phyloP scores from a whole-genome alignment of 2,888 invertebrate species.

The Trissolcus brochymenae region DNA sequence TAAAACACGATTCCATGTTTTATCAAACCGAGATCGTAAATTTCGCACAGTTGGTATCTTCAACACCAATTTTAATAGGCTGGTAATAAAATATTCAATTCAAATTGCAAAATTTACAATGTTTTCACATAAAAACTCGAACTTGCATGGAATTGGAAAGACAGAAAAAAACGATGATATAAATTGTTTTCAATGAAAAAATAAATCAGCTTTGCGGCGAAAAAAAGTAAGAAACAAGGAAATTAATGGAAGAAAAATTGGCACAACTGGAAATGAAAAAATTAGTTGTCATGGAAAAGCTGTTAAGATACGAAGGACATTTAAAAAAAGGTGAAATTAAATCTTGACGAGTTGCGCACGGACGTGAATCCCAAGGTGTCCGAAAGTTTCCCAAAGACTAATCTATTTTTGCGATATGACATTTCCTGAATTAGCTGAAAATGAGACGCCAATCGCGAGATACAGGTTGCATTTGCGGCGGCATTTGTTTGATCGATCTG shows the following conservation, averaged over 20 bases:
- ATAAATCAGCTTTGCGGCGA: background rate
- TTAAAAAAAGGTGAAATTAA: constrained; percentile 20
- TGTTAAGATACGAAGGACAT: background rate
- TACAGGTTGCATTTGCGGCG: background rate
- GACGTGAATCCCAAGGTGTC: constrained; percentile 20
- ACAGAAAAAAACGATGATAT: background rate
- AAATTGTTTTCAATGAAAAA: background rate
- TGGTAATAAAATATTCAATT: background rate
- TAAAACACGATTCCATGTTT: background rate
- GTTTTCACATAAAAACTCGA: background rate
- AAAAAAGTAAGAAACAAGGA: background rate
- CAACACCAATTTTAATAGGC: background rate
- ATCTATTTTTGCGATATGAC: constrained; percentile 46
- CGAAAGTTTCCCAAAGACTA: constrained; percentile 29
- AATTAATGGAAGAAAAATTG: background rate
- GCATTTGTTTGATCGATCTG: constrained; percentile 32
- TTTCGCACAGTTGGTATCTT: background rate
- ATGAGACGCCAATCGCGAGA: constrained; percentile 32
- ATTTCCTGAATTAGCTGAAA: constrained; percentile 44
- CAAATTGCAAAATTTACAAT: background rate
- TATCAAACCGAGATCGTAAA: constrained; percentile 3
- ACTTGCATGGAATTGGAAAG: background rate
- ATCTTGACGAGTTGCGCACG: constrained; percentile 17
- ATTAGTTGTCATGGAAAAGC: background rate
- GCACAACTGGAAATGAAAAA: background rate